Evolutionary conservation across 1,140 invertebrate species (phyloP), one percentile per base, ranked within the genome.

Genomic region (Alviniconcha marisindica): DNA sequence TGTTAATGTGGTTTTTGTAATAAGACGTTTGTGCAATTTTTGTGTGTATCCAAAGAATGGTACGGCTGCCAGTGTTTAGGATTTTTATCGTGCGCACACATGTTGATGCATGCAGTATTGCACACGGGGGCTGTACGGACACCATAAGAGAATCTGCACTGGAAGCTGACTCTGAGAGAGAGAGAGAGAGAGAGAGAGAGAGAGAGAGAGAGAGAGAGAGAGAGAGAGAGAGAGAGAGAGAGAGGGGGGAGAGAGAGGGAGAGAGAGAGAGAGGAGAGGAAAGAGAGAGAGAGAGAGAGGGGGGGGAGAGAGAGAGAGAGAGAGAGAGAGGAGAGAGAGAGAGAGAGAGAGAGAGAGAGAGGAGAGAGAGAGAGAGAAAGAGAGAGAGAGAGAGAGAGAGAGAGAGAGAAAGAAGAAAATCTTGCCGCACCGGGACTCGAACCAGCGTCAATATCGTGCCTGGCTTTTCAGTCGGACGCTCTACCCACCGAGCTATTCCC

Each of bases 331-430:
- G 51, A 56, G 48, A 78, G 36, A 54, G 36, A 56, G 38, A 78
- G 48, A 54, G 51, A 56, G 36, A 78, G 51, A 78, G 36, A 38
- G 51, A 78, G 51, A 78, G 18, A 48, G 51, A 78, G 28, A 31
- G 51, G 51, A 78, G 51, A 38, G 51, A 78, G 77, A 78, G 51
- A 38, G 12, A 51, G 51, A 78, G 51, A 38, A 51, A 56, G 51
- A 78, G 51, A 48, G 51, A 77, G 51, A 56, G 51, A 38, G 18
- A 44, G 77, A 78, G 51, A 38, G 36, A 78, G 28, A 78, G 51
- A 38, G 36, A 78, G 51, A 78, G 36, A 38, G 48, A 77, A 77
- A 42, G 38, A 77, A 77, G 38, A 42, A 77, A 77, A 73, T 21
- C 69, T 73, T n/a, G n/a, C n/a, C n/a, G n/a, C n/a, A n/a, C n/a